phyloP scores from a whole-genome alignment of 2,888 invertebrate genomes.

The Mongoloraphidia duomilia region DNA sequence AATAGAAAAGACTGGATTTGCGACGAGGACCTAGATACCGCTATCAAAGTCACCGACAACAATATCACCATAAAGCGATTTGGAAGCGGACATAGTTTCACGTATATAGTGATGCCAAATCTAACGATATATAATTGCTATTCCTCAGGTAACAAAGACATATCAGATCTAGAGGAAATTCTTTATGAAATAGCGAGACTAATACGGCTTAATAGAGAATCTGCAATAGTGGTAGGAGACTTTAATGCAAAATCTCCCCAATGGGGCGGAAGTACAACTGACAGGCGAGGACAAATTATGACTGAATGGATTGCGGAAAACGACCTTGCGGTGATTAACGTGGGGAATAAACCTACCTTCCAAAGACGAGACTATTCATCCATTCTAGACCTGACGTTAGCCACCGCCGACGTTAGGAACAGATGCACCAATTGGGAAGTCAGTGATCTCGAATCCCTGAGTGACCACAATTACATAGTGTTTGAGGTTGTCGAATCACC shows the following conservation, averaged over 20 bases:
- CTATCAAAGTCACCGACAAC: too few relatives aligned
- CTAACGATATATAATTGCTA: too few relatives aligned
- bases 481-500: too few relatives aligned
- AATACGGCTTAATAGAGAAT: conserved; percentile 3
- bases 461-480: conserved; percentile 12
- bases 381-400: conserved; percentile 12
- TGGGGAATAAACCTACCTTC: too few relatives aligned
- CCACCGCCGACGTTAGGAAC: conserved; percentile 3
- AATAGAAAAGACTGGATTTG: too few relatives aligned
- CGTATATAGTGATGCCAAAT: too few relatives aligned
- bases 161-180: conserved; percentile 8
- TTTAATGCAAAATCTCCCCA: conserved; percentile 12
- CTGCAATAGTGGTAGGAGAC: conserved; percentile 7
- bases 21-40: too few relatives aligned
- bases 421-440: conserved; percentile 12
- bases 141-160: too few relatives aligned
- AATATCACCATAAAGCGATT: too few relatives aligned
- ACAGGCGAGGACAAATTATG: background rate
- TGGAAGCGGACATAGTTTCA: too few relatives aligned
- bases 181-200: conserved; percentile 7
- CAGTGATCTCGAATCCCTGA: conserved; percentile 9
- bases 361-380: conserved; percentile 8
- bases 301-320: too few relatives aligned
- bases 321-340: too few relatives aligned
- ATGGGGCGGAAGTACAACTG: conserved; percentile 10